Evolutionary conservation across 2,113 vertebrate genomes (phyloP).

Genomic region (Chaetodon trifascialis): DNA sequence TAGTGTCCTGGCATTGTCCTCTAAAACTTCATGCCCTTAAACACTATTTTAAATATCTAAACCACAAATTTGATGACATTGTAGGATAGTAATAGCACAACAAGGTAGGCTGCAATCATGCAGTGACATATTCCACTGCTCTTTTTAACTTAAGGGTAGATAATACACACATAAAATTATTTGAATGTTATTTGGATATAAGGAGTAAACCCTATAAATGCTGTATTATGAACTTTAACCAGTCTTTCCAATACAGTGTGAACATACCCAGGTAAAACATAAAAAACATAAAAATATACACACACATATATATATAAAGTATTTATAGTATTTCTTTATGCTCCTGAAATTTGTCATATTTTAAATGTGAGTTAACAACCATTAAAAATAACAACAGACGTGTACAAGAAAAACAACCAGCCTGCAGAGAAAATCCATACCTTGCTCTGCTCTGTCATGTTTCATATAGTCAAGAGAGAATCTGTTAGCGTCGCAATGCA

Average conservation of each 20-base stretch:
- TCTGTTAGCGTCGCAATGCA: conserved; percentile 45
- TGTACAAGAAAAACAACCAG: conserved; percentile 7
- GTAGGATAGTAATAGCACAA: no score
- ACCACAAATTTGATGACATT: background rate
- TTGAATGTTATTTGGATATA: no score
- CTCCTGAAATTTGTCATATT: background rate
- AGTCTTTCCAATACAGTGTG: background rate
- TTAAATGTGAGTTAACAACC: background rate
- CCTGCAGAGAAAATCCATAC: conserved; percentile 13
- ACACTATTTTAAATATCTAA: background rate
- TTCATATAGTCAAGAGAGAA: conserved; percentile 12
- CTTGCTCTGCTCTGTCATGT: conserved; percentile 27
- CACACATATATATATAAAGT: background rate
- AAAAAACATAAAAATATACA: background rate
- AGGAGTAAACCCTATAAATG: background rate
- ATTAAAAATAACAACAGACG: background rate
- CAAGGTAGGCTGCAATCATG: background rate
- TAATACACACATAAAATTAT: background rate
- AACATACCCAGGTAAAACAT: background rate
- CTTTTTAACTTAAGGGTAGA: background rate
- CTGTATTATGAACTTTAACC: background rate
- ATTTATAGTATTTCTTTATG: background rate
- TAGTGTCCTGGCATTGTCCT: background rate
- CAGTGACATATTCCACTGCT: background rate
- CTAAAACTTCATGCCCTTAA: background rate